Conservation (phyloP, 2,113 vertebrate genomes). For the Microcebus jonahi region DNA sequence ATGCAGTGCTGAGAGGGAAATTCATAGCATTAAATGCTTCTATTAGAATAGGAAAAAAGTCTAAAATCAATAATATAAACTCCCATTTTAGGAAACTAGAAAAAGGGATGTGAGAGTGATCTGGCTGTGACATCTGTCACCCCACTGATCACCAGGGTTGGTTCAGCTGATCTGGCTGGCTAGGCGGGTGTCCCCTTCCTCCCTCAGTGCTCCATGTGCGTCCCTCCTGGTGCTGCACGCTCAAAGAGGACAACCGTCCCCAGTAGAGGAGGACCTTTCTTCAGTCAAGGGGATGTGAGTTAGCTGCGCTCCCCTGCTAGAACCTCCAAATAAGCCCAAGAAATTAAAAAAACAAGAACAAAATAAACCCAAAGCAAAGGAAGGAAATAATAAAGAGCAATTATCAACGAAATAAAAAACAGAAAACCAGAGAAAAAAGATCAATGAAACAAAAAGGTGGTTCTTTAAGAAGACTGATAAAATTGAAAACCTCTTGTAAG, state of each 20-base stretch:
- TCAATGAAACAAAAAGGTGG: background rate
- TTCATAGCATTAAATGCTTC: background rate
- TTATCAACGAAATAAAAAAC: background rate
- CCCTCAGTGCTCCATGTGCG: too few relatives aligned
- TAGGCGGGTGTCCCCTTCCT: too few relatives aligned
- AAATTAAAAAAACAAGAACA: background rate
- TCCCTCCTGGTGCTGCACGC: too few relatives aligned
- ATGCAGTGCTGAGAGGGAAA: background rate
- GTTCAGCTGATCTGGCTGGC: too few relatives aligned
- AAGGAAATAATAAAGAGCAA: background rate
- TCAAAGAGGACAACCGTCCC: too few relatives aligned
- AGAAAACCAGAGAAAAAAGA: background rate
- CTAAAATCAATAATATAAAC: background rate
- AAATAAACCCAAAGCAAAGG: background rate
- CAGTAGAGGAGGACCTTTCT: too few relatives aligned
- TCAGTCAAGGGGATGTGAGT: too few relatives aligned
- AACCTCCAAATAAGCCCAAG: background rate
- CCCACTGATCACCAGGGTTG: too few relatives aligned
- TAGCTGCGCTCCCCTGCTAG: too few relatives aligned
- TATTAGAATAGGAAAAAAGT: background rate
- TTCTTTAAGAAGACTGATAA: background rate
- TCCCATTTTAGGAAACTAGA: too few relatives aligned
- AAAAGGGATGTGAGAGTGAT: too few relatives aligned
- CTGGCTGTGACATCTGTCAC: too few relatives aligned
- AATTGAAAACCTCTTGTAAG: background rate